Conservation (phyloP, 2,797 vertebrate genomes). For the Schizothorax lantsangensis region DNA sequence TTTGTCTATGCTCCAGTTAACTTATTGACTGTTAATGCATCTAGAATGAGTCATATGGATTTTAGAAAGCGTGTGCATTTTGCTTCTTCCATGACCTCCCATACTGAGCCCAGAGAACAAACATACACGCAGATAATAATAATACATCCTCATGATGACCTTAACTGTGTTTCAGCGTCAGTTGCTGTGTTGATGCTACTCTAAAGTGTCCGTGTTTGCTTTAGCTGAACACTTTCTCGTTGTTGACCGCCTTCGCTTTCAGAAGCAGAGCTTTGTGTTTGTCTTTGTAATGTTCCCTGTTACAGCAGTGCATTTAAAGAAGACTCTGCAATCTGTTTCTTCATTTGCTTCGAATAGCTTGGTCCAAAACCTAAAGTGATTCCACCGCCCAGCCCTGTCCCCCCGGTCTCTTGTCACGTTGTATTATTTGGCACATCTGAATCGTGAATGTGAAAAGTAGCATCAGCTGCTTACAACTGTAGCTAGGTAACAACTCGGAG, state of each 20-base stretch:
- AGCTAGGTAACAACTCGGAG: not conserved
- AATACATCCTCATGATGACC: not conserved
- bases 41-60: slow-evolving; percentile 62
- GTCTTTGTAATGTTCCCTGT: not conserved
- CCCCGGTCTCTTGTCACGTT: not conserved
- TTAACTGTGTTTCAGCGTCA: not conserved
- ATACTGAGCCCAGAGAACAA: slow-evolving; percentile 22
- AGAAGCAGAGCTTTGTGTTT: not conserved
- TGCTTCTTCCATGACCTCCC: slow-evolving; percentile 22
- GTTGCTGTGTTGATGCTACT: not conserved
- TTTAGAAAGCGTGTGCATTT: slow-evolving; percentile 39
- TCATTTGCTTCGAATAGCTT: slow-evolving; percentile 8
- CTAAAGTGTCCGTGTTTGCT: slow-evolving; percentile 5
- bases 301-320: not conserved
- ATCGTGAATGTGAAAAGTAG: not conserved
- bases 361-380: not conserved
- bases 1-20: slow-evolving; percentile 62
- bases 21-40: slow-evolving; percentile 56
- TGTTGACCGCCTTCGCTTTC: not conserved
- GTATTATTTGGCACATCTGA: not conserved
- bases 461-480: not conserved
- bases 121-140: not conserved
- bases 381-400: not conserved
- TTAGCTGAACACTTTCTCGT: not conserved
- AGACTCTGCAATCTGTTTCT: not conserved